A percentile compares a stretch with the other conserved stretches of the same genome.
These are phyloP conservation scores for Ariolimax columbianus DNA, from an alignment of 2,888 invertebrate species.

Conservation along the genomic window DNA sequence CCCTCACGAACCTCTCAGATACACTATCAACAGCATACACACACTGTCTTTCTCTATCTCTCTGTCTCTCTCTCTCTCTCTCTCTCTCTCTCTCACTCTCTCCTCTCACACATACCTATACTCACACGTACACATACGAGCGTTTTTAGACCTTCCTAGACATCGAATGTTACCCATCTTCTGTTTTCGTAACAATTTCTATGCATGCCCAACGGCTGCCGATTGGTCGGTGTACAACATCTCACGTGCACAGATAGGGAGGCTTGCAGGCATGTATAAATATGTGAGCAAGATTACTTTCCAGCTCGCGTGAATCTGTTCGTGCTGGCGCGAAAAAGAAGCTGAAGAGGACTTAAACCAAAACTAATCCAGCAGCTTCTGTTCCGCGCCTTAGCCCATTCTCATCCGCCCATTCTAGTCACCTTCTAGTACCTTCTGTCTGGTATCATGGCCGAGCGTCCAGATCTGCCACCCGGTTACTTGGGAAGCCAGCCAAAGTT, in stretches of 20 bases:
- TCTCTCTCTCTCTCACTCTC: no score
- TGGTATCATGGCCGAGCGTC: slow-evolving; percentile 58
- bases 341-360: neutral
- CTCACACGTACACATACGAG: neutral
- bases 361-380: neutral
- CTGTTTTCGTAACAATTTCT: neutral
- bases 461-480: slow-evolving; percentile 68
- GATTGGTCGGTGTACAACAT: slow-evolving; percentile 23
- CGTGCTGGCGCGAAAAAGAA: neutral
- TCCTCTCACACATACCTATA: neutral
- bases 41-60: no score
- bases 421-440: neutral
- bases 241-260: slow-evolving; percentile 17
- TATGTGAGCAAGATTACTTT: slow-evolving; percentile 5
- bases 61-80: no score
- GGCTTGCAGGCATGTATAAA: slow-evolving; percentile 28
- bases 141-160: neutral
- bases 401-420: neutral
- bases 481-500: slow-evolving; percentile 72
- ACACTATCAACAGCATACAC: neutral
- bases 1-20: neutral
- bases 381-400: neutral
- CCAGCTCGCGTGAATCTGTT: neutral
- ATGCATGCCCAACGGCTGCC: neutral
- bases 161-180: neutral